Evolutionary conservation across 2,888 invertebrate species (phyloP).

Genomic region (Malthinus seriepunctatus): DNA sequence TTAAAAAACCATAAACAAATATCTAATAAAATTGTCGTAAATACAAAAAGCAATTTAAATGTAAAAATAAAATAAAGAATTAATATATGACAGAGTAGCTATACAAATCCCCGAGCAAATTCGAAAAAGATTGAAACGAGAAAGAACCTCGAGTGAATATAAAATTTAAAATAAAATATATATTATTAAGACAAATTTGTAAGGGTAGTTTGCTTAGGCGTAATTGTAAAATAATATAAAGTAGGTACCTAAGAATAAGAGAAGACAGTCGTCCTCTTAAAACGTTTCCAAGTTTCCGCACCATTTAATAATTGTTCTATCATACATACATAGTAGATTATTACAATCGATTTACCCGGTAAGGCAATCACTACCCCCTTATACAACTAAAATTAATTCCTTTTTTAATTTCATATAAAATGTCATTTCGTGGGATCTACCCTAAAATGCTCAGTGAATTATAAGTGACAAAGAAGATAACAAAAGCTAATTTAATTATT

Average conservation of each 20-base stretch:
- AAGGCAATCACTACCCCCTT: conserved; percentile 20
- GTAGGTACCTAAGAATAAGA: no score
- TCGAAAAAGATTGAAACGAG: not conserved
- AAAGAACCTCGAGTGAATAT: conserved; percentile 1
- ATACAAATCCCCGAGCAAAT: conserved; percentile 2
- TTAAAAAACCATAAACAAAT: no score
- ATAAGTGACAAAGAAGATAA: conserved; percentile 10
- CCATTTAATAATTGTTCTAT: conserved; percentile 34
- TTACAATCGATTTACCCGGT: conserved; percentile 27
- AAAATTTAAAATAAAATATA: conserved; percentile 4
- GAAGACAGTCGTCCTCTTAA: conserved; percentile 19
- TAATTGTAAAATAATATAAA: conserved; percentile 27
- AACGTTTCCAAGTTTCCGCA: conserved; percentile 28
- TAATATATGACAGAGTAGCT: conserved; percentile 1
- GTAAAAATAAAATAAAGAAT: not conserved
- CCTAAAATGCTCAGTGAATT: conserved; percentile 13
- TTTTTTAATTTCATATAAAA: conserved; percentile 16
- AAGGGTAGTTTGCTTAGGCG: not conserved
- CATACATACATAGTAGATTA: conserved; percentile 29
- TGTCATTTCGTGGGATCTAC: conserved; percentile 14
- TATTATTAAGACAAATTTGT: not conserved
- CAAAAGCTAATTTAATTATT: conserved; percentile 19
- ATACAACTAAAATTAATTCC: conserved; percentile 24
- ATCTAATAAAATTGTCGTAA: not conserved
- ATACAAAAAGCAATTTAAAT: conserved; percentile 5